Evolutionary conservation across 1,140 invertebrate genomes (phyloP), one percentile per base, ranked within the genome.

Genomic region (Trachymyrmex cornetzi): DNA sequence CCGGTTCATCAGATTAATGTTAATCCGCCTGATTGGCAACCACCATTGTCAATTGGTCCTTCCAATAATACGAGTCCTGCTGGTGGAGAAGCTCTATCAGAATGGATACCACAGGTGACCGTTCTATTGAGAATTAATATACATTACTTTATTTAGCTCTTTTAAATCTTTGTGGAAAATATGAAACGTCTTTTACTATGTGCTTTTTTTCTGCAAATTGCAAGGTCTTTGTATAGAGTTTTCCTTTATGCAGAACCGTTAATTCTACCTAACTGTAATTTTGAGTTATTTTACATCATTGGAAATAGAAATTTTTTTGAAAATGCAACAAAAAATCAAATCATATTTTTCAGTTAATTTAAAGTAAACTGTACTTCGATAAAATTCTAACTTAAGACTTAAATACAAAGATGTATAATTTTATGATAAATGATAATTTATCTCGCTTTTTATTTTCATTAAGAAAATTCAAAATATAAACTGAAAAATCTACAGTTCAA

Each of bases 1-100:
- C 94, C 94, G 86, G 92, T 94, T 87, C 93, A 94, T 87, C 93
- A 94, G 89, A 94, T 94, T 66, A 94, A 92, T 93, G 94, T 94
- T 90, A 93, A 93, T 93, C 93, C 93, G 84, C 93, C 93, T 77
- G 93, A 94, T 90, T 93, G 93, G 94, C 93, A 93, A 91, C 88
- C 93, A 88, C 91, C 93, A 86, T 89, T 93, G 61, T 90, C 92
- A 48, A 81, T 93, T 79, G 89, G 87, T 86, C 92, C 93, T 79
- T 91, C 92, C 55, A 93, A 88, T 87, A 93, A 92, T 77, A 91
- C 91, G n/a, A 94, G 91, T 87, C 91, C 93, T 34, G 85, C 88
- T 66, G 88, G 79, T 64, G 93, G 88, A 53, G 92, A 94, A 87
- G 77, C 88, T 30, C 77, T 92, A 75, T 92, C 92, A 71, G 93